Conservation (phyloP, 2,113 vertebrate species). For the Ophthalmotilapia sp. region DNA sequence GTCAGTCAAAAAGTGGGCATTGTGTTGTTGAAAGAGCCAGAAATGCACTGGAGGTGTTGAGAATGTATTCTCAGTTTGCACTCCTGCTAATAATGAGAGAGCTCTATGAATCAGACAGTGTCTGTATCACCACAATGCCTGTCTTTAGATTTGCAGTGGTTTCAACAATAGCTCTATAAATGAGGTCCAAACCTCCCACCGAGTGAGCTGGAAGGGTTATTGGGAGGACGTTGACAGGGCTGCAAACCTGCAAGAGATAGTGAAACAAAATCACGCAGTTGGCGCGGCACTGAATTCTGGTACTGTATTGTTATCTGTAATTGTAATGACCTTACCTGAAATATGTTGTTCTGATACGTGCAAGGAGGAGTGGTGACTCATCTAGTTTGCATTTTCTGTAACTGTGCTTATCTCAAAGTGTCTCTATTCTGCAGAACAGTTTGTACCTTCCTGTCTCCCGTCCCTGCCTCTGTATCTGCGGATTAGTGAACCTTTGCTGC, state of each 20-base stretch:
- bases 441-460: conserved; percentile 26
- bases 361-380: conserved; percentile 61
- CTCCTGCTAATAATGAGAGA: background rate
- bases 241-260: conserved; percentile 23
- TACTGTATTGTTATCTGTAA: conserved; percentile 56
- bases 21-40: background rate
- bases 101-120: background rate
- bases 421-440: conserved; percentile 44
- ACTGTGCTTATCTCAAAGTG: conserved; percentile 56
- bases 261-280: conserved; percentile 21
- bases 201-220: conserved; percentile 1
- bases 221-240: background rate
- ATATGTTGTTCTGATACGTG: conserved; percentile 48
- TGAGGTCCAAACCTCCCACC: background rate
- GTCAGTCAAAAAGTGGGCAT: background rate
- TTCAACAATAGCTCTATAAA: conserved; percentile 15
- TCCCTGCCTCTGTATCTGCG: conserved; percentile 1
- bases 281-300: background rate
- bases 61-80: background rate
- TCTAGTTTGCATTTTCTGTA: conserved; percentile 60
- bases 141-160: background rate
- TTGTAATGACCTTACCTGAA: conserved; percentile 64
- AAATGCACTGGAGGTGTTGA: background rate
- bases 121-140: background rate
- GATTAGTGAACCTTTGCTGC: conserved; percentile 35